phyloP scores from a whole-genome alignment of 2,888 invertebrate species.

The Eristalinus aeneus region DNA sequence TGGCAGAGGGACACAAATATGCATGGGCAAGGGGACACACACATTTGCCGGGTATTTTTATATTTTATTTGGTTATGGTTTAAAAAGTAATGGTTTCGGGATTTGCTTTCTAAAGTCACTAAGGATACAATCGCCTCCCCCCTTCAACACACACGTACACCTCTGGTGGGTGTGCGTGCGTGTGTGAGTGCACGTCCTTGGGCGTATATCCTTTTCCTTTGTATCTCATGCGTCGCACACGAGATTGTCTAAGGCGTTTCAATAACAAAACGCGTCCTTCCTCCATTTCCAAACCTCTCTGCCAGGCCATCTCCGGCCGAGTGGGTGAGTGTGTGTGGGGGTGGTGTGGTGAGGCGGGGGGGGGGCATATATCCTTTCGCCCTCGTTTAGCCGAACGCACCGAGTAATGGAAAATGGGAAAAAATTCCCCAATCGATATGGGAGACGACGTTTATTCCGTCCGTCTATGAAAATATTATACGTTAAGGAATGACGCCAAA shows the following conservation, averaged over 20 bases:
- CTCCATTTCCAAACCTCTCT: neutral
- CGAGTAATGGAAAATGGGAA: conserved; percentile 66
- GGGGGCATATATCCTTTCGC: conserved; percentile 45
- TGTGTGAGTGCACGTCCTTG: conserved; percentile 17
- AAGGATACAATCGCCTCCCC: conserved; percentile 29
- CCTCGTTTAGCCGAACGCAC: conserved; percentile 63
- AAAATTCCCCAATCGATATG: conserved; percentile 68
- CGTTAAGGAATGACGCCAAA: conserved; percentile 38
- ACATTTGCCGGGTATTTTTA: conserved; percentile 49
- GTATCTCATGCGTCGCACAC: conserved; percentile 41
- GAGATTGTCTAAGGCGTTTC: conserved; percentile 69
- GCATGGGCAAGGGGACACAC: conserved; percentile 31
- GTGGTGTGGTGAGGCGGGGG: neutral
- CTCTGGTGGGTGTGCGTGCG: neutral
- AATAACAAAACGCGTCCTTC: conserved; percentile 49
- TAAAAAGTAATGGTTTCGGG: conserved; percentile 70
- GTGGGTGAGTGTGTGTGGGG: neutral
- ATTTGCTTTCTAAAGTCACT: conserved; percentile 68
- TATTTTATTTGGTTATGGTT: conserved; percentile 71
- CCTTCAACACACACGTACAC: neutral
- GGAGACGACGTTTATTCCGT: conserved; percentile 63
- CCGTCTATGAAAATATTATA: conserved; percentile 68
- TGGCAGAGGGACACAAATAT: conserved; percentile 2
- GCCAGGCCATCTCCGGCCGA: conserved; percentile 13
- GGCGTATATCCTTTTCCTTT: neutral